A percentile compares a stretch with the other conserved stretches of the same genome.
Evolutionary conservation across 2,888 invertebrate species (phyloP).

Genomic region (Glaucopsyche alexis): DNA sequence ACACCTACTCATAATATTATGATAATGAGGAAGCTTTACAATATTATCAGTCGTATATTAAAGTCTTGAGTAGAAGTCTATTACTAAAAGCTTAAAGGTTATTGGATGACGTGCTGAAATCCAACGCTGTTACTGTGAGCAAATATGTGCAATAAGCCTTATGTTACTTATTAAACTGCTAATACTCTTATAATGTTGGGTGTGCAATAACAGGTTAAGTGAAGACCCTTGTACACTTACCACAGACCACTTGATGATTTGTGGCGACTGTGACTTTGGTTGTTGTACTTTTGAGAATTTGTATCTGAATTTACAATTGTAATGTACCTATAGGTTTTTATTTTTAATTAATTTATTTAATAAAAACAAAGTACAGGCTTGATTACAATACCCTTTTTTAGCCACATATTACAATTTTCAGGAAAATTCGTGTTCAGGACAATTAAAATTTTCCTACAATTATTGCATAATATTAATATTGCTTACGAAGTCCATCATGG

Average conservation of each 20-base stretch:
- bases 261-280: too few relatives aligned
- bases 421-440: too few relatives aligned
- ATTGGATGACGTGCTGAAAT: slow-evolving; percentile 31
- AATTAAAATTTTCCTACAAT: too few relatives aligned
- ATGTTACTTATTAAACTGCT: slow-evolving; percentile 30
- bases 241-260: not conserved
- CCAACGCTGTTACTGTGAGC: slow-evolving; percentile 20
- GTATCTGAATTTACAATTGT: too few relatives aligned
- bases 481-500: too few relatives aligned
- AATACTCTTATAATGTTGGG: slow-evolving; percentile 31
- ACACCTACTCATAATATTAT: slow-evolving; percentile 3
- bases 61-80: slow-evolving; percentile 20
- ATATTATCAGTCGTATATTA: slow-evolving; percentile 18
- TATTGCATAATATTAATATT: too few relatives aligned
- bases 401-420: too few relatives aligned
- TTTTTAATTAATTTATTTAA: too few relatives aligned
- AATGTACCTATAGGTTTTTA: too few relatives aligned
- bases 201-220: slow-evolving; percentile 28
- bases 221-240: slow-evolving; percentile 13
- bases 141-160: slow-evolving; percentile 30
- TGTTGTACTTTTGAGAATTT: too few relatives aligned
- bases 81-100: slow-evolving; percentile 29
- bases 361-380: too few relatives aligned
- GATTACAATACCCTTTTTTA: too few relatives aligned
- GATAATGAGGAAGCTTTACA: not conserved